phyloP scores from a whole-genome alignment of 2,888 invertebrate species.

The Cylindroiulus punctatus region DNA sequence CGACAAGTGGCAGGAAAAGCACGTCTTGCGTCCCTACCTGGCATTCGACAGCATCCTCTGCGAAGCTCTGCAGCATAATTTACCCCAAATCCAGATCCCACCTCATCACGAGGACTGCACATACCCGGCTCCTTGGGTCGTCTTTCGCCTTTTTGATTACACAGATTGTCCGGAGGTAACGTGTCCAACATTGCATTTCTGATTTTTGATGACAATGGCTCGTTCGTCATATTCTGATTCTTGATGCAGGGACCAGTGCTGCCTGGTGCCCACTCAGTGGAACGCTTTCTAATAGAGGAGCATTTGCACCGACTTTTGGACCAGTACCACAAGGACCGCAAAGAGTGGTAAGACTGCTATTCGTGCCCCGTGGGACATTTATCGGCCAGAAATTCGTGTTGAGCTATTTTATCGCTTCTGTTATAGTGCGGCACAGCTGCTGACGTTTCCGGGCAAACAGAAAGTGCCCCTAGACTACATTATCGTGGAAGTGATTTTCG shows the following conservation, averaged over 20 bases:
- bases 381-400: neutral
- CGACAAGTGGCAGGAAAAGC: conserved; percentile 97
- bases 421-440: conserved; percentile 81
- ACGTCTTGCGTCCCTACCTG: conserved; percentile 92
- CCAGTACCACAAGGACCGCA: conserved; percentile 86
- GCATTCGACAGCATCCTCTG: conserved; percentile 95
- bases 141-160: conserved; percentile 95
- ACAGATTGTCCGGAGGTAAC: conserved; percentile 93
- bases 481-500: conserved; percentile 96
- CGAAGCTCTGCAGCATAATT: conserved; percentile 94
- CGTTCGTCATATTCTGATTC: conserved; percentile 43
- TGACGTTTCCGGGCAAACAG: conserved; percentile 90
- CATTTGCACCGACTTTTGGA: conserved; percentile 94
- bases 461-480: conserved; percentile 98
- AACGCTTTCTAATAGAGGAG: conserved; percentile 96
- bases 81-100: conserved; percentile 90
- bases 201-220: conserved; percentile 9
- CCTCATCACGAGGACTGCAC: conserved; percentile 88
- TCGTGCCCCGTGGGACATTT: neutral
- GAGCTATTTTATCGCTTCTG: neutral
- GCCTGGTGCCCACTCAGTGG: conserved; percentile 96
- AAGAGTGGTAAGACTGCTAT: conserved; percentile 78
- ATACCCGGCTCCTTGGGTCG: conserved; percentile 94
- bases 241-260: conserved; percentile 69
- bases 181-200: neutral